Evolutionary conservation across 2,113 vertebrate genomes (phyloP), one percentile per base, ranked within the genome.

Genomic region (Orientallactaga bullata): DNA sequence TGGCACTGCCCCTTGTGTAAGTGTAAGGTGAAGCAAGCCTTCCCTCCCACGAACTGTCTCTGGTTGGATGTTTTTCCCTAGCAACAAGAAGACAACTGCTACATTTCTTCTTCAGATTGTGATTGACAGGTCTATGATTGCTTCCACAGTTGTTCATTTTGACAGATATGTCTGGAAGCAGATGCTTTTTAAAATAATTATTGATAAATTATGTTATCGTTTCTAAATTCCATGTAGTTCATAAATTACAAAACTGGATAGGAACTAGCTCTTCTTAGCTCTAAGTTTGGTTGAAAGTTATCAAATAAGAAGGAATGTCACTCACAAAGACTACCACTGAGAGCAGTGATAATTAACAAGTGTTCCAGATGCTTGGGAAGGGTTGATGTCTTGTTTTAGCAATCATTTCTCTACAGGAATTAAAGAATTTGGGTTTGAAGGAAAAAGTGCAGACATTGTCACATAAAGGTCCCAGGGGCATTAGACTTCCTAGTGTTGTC

Each of bases 231-330:
- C 81, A 13, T 9, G 23, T 17, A 78, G 74, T 32, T 81, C 85
- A 35, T 83, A 69, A 71, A 69, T 88, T 35, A 42, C 9, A 65
- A 69, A 94, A 82, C 35, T 28, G 39, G 20, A 21, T 39, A 35
- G 26, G 58, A 85, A 88, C 37, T 90, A n/a, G 4, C 11, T 90
- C 4, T 71, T 16, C 63, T 90, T 66, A 37, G n/a, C 12, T 78
- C 12, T 42, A 32, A 37, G 30, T 91, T 93, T 81, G 55, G 32
- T 82, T 84, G 78, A 51, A 88, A 93, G 55, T 93, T 86, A 65
- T 63, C 71, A 93, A 58, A 37, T 63, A 28, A n/a, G 3, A 80
- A 66, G 83, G 39, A 47, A 4, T 80, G 26, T 21, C 71, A 24
- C 42, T 1, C 11, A 13, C 7, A 85, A 47, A 85, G 26, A 74